phyloP scores from a whole-genome alignment of 2,888 invertebrate genomes.

The Leucophenga montana region DNA sequence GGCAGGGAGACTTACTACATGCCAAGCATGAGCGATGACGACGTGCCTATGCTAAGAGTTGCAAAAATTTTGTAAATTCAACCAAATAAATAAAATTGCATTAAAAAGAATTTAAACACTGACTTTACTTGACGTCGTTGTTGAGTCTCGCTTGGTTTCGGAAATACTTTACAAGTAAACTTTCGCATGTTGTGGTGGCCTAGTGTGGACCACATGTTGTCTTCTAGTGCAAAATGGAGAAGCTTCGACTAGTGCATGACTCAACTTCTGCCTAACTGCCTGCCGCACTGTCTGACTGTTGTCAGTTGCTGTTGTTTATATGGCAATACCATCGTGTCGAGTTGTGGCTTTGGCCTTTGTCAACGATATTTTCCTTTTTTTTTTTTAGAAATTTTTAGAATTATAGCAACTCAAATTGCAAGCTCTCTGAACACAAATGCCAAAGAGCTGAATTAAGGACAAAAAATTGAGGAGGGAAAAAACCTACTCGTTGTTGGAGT shows the following conservation, averaged over 20 bases:
- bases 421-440: too few relatives aligned
- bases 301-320: conserved; percentile 6
- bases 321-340: conserved; percentile 1
- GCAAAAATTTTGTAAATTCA: conserved; percentile 16
- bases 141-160: background rate
- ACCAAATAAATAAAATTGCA: background rate
- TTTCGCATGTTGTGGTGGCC: conserved; percentile 7
- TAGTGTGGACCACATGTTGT: background rate
- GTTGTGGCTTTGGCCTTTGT: background rate
- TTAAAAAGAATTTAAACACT: background rate
- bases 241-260: background rate
- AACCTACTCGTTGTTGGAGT: too few relatives aligned
- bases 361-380: background rate
- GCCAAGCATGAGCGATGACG: background rate
- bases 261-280: background rate
- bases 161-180: conserved; percentile 6
- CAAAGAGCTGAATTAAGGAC: too few relatives aligned
- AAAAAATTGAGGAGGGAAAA: too few relatives aligned
- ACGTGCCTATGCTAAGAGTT: conserved; percentile 6
- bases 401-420: too few relatives aligned
- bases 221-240: too few relatives aligned
- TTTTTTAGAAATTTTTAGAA: background rate
- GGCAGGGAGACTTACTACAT: background rate
- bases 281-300: background rate
- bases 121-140: background rate